phyloP scores from a whole-genome alignment of 2,797 vertebrate genomes.

The Brachyrhaphis roseni region DNA sequence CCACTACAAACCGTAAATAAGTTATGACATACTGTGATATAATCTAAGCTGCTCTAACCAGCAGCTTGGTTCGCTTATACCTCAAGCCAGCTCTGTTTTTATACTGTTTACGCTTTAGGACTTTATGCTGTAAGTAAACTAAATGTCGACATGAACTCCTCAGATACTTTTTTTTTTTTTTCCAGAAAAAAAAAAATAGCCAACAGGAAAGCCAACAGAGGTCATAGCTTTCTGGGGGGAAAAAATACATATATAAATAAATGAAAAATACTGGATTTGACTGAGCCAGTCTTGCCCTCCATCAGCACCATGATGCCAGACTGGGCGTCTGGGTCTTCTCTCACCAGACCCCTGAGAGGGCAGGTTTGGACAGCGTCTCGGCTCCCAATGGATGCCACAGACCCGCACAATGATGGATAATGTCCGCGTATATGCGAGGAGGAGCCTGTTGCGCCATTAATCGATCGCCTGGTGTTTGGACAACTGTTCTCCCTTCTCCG shows the following conservation, averaged over 20 bases:
- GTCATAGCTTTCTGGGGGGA: neutral
- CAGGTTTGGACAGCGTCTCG: conserved; percentile 21
- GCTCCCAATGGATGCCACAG: conserved; percentile 27
- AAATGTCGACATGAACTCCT: neutral
- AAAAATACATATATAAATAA: no score
- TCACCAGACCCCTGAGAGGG: conserved; percentile 14
- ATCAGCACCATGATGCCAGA: neutral
- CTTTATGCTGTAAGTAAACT: neutral
- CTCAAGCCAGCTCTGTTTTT: neutral
- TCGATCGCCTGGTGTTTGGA: conserved; percentile 60
- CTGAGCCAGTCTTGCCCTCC: conserved; percentile 1
- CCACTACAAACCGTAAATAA: neutral
- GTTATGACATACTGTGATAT: neutral
- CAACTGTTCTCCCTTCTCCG: conserved; percentile 47
- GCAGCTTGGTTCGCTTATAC: neutral
- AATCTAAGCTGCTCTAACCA: neutral
- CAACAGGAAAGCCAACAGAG: neutral
- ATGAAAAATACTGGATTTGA: neutral
- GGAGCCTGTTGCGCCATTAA: conserved; percentile 58
- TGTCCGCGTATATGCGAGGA: conserved; percentile 13
- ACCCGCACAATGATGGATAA: conserved; percentile 46
- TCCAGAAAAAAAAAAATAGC: no score
- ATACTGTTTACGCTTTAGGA: neutral
- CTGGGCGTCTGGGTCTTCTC: neutral
- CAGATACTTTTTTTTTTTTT: neutral